Conservation (phyloP, 2,113 vertebrate species). For the Apodemus sylvaticus region DNA sequence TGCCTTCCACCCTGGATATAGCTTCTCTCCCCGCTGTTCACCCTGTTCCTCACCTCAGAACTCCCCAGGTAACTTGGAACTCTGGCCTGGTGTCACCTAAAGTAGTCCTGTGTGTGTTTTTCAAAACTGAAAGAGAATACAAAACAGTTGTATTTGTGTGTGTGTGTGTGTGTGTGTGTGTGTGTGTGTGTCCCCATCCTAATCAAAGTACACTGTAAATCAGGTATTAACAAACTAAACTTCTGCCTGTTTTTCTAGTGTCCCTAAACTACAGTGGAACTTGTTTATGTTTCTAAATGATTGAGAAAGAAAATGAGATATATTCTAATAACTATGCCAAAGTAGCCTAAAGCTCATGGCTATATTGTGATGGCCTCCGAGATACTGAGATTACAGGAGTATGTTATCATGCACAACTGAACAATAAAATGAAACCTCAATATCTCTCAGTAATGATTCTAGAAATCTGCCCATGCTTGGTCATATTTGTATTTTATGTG, state of each 20-base stretch:
- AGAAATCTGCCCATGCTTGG: neutral
- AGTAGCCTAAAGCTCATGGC: neutral
- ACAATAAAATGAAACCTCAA: constrained; percentile 25
- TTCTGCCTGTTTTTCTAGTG: neutral
- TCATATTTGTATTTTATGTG: neutral
- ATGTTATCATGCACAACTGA: neutral
- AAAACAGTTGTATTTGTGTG: rapidly evolving
- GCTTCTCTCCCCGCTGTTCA: constrained; percentile 97
- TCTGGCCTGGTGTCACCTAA: neutral
- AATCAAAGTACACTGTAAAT: neutral
- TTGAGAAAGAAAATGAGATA: neutral
- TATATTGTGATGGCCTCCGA: neutral
- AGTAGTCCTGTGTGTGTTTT: neutral
- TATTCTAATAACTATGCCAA: neutral
- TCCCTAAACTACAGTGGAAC: neutral
- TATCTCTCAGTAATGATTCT: neutral
- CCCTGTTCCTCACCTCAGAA: constrained; percentile 97
- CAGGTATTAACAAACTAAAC: neutral
- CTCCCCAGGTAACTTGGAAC: constrained; percentile 92
- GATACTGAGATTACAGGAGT: neutral
- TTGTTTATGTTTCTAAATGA: constrained; percentile 20
- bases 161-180: neutral
- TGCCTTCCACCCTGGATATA: constrained; percentile 93
- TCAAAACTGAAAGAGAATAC: neutral
- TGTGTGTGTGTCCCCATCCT: neutral